Base-by-base conservation (phyloP, 2,797 vertebrate genomes). In the Tauraco hartlaubi region DNA sequence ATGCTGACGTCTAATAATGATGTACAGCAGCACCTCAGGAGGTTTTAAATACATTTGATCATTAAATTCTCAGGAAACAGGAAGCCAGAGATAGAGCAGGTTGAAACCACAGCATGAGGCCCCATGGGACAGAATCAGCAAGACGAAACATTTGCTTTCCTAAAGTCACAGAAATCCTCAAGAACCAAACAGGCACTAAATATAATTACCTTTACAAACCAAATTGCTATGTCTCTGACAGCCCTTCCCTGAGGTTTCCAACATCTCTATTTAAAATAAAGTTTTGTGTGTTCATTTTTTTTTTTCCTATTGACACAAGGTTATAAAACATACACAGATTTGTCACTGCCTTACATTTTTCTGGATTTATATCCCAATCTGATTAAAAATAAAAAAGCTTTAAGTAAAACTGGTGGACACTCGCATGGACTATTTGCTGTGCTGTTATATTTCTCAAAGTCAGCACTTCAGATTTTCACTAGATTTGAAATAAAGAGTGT, bases 161-260 rank as follows among this genome's bases (percentile, higher is more conserved):
- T 97, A 91, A 96, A 97, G 90, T 92, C 92, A 90, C 76, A 97
- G 44, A 96, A 96, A 89, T 75, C 89, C 89, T 94, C 83, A 95
- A 96, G 92, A 97, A 86, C 88, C 86, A 96, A 95, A 93, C 82
- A 97, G 92, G 88, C 94, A 96, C 93, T 97, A 98, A 97, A 97
- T 96, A 97, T 95, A 98, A 97, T 98, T 94, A 97, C 96, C 93
- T 85, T 94, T 97, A 95, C 94, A 96, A 97, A 95, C 95, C 96
- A 97, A 98, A 98, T 96, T 97, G 86, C 97, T 98, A 96, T 67
- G 94, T 97, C 94, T 90, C 96, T 94, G 92, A 94, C 87, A 98
- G 95, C 35, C 86, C 90, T 96, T 96, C 83, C 88, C 90, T 93
- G 68, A 83, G 91, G 72, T 84, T 97, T 96, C 89, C 85, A 96